A percentile compares a stretch with the other conserved stretches of the same genome.
phyloP scores from a whole-genome alignment of 53 echinoderm and acorn worm genomes.

The Antedon mediterranea region DNA sequence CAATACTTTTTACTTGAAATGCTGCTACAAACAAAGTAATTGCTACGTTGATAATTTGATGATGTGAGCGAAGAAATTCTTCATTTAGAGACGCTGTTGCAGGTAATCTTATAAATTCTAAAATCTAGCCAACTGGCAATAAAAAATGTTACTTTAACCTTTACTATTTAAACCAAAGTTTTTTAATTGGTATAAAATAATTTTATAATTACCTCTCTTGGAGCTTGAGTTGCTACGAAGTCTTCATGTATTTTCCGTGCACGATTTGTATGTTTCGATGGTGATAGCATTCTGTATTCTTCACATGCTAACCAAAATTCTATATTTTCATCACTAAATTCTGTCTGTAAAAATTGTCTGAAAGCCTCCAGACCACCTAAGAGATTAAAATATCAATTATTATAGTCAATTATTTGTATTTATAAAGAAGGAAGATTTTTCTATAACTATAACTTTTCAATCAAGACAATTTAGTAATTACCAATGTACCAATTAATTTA shows the following conservation, averaged over 20 bases:
- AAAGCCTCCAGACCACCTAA: constrained; percentile 91
- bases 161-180: neutral
- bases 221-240: constrained; percentile 98
- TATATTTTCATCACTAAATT: constrained; percentile 99
- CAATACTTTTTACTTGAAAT: too few relatives aligned
- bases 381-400: neutral
- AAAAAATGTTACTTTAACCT: neutral
- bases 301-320: constrained; percentile 99
- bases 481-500: too few relatives aligned
- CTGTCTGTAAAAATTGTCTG: constrained; percentile 91
- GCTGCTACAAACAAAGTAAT: too few relatives aligned
- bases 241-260: constrained; percentile 93
- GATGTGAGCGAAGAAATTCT: too few relatives aligned
- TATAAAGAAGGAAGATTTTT: too few relatives aligned
- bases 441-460: too few relatives aligned
- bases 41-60: too few relatives aligned
- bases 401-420: too few relatives aligned
- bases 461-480: too few relatives aligned
- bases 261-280: constrained; percentile 52
- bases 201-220: constrained; percentile 59
- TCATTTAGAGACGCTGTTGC: too few relatives aligned
- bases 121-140: neutral
- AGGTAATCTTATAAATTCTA: too few relatives aligned
- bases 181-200: too few relatives aligned
- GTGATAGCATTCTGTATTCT: constrained; percentile 68